Conservation (phyloP, 2,888 invertebrate genomes). For the Psylliodes chrysocephalus region DNA sequence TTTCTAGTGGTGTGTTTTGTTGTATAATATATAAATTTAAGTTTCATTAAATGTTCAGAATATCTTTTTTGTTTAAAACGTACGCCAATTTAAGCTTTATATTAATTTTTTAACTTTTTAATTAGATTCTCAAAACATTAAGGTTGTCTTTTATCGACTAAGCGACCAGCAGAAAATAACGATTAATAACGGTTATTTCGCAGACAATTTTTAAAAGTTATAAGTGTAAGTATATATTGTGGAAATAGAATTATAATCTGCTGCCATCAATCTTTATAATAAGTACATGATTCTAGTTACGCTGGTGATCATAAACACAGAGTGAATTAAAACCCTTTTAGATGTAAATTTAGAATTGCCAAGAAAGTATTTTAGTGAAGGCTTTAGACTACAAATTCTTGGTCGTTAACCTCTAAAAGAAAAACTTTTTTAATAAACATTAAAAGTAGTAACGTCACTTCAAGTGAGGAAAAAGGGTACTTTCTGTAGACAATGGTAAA, state of each 20-base stretch:
- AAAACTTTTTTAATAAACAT: no score
- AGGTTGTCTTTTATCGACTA: neutral
- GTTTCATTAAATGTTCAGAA: no score
- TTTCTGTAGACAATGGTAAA: no score
- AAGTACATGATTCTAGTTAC: slow-evolving; percentile 12
- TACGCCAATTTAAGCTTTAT: no score
- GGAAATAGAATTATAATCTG: slow-evolving; percentile 5
- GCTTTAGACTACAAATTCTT: no score
- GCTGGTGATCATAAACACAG: slow-evolving; percentile 9
- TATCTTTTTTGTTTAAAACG: no score
- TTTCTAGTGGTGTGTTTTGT: no score
- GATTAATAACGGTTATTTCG: neutral
- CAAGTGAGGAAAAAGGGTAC: no score
- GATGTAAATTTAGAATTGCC: neutral
- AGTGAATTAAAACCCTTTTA: neutral
- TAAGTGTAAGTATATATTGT: neutral
- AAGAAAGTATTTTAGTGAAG: neutral
- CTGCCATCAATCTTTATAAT: slow-evolving; percentile 22
- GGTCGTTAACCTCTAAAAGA: no score
- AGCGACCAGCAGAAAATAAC: neutral
- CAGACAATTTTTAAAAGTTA: neutral
- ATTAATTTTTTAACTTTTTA: no score
- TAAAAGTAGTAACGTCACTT: no score
- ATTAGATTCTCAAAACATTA: neutral
- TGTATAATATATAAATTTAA: no score